Evolutionary conservation across 2,888 invertebrate genomes (phyloP).

Genomic region (Sesamia inferens): DNA sequence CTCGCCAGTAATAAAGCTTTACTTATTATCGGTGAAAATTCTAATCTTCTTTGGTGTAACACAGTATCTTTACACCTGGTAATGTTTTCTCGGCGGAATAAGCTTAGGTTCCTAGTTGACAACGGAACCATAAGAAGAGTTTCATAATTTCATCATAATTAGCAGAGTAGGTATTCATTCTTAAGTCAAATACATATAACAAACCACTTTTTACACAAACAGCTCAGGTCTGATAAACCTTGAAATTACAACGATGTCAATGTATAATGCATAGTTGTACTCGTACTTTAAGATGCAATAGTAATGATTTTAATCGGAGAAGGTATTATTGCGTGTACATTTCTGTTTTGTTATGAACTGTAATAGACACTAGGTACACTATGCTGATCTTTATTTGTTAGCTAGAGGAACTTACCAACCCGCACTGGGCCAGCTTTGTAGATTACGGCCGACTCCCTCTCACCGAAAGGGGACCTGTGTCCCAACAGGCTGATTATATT

Average conservation of each 20-base stretch:
- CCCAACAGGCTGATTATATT: too few relatives aligned
- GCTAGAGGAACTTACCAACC: background rate
- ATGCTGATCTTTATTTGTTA: background rate
- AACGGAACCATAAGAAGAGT: too few relatives aligned
- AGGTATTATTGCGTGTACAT: background rate
- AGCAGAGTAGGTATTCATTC: too few relatives aligned
- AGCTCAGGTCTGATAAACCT: constrained; percentile 11
- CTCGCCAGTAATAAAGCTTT: too few relatives aligned
- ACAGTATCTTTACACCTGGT: too few relatives aligned
- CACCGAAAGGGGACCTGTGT: too few relatives aligned
- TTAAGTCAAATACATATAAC: background rate
- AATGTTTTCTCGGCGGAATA: background rate
- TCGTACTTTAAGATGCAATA: background rate
- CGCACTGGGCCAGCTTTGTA: too few relatives aligned
- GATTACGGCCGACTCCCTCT: too few relatives aligned
- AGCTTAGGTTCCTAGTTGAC: too few relatives aligned
- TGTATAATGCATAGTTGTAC: background rate
- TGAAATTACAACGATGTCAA: constrained; percentile 16
- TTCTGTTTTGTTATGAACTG: background rate
- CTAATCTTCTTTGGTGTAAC: too few relatives aligned
- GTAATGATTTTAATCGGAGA: constrained; percentile 2
- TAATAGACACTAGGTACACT: background rate
- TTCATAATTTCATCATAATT: too few relatives aligned
- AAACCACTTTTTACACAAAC: constrained; percentile 3
- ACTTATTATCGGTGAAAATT: too few relatives aligned